Percentiles rank a stretch among this genome's conserved stretches.
These are phyloP conservation scores for Auanema freiburgensis DNA, from an alignment of 2,888 invertebrate genomes.

Conservation along the genomic window DNA sequence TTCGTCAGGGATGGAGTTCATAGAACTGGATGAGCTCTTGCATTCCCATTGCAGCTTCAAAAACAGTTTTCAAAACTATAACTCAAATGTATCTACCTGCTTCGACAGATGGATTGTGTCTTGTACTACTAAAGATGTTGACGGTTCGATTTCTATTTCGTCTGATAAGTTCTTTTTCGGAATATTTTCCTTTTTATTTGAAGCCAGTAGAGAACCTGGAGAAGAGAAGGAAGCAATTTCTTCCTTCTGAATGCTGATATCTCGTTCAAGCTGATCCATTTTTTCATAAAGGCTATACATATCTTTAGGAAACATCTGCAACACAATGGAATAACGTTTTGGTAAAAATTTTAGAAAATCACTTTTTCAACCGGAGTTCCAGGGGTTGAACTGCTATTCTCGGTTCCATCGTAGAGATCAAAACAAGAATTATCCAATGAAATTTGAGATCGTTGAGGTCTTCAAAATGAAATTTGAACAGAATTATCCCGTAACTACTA, in stretches of 20 bases:
- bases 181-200: no score
- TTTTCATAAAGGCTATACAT: slow-evolving; percentile 16
- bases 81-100: no score
- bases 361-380: slow-evolving; percentile 23
- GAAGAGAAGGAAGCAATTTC: slow-evolving; percentile 5
- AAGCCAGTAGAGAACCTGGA: no score
- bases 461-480: slow-evolving; percentile 25
- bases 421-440: slow-evolving; percentile 51
- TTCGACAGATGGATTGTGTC: no score
- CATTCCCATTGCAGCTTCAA: no score
- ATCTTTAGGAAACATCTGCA: slow-evolving; percentile 20
- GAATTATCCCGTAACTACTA: not conserved
- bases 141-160: no score
- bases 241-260: slow-evolving; percentile 12
- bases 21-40: no score
- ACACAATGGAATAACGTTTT: not conserved
- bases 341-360: not conserved
- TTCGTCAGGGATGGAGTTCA: no score
- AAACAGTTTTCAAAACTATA: no score
- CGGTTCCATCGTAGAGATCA: slow-evolving; percentile 28
- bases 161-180: no score
- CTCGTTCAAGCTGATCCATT: slow-evolving; percentile 12
- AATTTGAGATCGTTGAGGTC: slow-evolving; percentile 38
- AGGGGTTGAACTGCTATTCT: slow-evolving; percentile 9
- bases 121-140: no score